Evolutionary conservation across 1,140 invertebrate species (phyloP).

Genomic region (Drosophila eugracilis): DNA sequence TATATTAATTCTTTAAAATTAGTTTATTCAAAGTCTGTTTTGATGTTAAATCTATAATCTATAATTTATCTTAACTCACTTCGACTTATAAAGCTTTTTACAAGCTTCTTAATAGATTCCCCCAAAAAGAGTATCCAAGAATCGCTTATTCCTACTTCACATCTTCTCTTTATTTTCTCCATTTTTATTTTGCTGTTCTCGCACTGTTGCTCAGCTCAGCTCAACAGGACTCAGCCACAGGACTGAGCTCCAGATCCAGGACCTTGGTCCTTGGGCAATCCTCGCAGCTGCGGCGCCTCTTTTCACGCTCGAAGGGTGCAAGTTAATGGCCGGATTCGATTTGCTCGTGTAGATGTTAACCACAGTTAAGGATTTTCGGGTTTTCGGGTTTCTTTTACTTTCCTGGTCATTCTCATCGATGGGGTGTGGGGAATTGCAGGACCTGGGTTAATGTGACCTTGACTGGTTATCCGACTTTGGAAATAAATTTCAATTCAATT

Average conservation of each 20-base stretch:
- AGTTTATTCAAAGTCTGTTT: too few relatives aligned
- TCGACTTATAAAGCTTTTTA: too few relatives aligned
- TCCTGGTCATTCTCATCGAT: not conserved
- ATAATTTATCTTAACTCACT: too few relatives aligned
- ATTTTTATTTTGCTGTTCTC: constrained; percentile 40
- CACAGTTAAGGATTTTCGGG: constrained; percentile 44
- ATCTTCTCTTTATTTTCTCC: constrained; percentile 5
- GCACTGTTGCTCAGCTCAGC: constrained; percentile 49
- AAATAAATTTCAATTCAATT: constrained; percentile 45
- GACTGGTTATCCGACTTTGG: constrained; percentile 13
- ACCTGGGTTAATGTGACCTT: constrained; percentile 44
- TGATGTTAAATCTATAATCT: too few relatives aligned
- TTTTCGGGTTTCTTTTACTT: constrained; percentile 35
- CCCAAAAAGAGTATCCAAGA: constrained; percentile 6
- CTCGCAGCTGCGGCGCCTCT: constrained; percentile 46
- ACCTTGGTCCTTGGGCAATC: constrained; percentile 22
- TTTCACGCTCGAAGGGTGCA: constrained; percentile 53
- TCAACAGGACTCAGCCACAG: constrained; percentile 22
- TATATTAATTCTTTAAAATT: too few relatives aligned
- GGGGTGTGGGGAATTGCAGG: constrained; percentile 1
- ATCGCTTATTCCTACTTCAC: not conserved
- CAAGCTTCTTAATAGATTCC: too few relatives aligned
- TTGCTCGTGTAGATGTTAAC: constrained; percentile 51
- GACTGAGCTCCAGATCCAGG: constrained; percentile 23
- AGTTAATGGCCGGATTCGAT: constrained; percentile 59